These are phyloP conservation scores for Aproaerema taeniolella DNA, from an alignment of 2,888 invertebrate species.

Conservation along the genomic window DNA sequence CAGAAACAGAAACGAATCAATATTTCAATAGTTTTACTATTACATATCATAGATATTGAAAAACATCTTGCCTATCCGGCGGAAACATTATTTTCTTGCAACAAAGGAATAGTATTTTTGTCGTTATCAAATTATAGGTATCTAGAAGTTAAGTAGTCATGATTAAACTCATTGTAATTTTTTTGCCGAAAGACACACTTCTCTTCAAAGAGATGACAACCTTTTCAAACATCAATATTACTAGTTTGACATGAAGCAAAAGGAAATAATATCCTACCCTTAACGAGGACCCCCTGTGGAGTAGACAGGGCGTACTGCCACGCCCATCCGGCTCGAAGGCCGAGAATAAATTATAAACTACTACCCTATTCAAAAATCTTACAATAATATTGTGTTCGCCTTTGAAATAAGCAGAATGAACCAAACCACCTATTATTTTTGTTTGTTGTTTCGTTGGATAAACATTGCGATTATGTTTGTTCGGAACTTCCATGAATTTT, in stretches of 20 bases:
- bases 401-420: constrained; percentile 22
- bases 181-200: no score
- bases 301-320: constrained; percentile 44
- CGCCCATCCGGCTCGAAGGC: constrained; percentile 53
- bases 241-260: constrained; percentile 24
- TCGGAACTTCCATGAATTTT: no score
- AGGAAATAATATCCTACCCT: constrained; percentile 28
- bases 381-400: constrained; percentile 24
- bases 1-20: no score
- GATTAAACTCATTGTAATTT: no score
- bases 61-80: no score
- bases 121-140: no score
- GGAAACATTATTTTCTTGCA: no score
- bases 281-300: constrained; percentile 51
- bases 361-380: constrained; percentile 29
- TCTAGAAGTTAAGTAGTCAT: no score
- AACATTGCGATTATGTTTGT: no score
- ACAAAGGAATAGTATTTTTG: no score
- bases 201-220: not conserved
- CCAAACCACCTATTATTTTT: constrained; percentile 16
- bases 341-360: constrained; percentile 47
- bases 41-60: no score
- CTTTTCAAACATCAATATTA: constrained; percentile 6
- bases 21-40: no score
- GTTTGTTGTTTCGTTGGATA: constrained; percentile 18